phyloP scores from a whole-genome alignment of 2,888 invertebrate genomes.

The Archaeoteleia sp. region DNA sequence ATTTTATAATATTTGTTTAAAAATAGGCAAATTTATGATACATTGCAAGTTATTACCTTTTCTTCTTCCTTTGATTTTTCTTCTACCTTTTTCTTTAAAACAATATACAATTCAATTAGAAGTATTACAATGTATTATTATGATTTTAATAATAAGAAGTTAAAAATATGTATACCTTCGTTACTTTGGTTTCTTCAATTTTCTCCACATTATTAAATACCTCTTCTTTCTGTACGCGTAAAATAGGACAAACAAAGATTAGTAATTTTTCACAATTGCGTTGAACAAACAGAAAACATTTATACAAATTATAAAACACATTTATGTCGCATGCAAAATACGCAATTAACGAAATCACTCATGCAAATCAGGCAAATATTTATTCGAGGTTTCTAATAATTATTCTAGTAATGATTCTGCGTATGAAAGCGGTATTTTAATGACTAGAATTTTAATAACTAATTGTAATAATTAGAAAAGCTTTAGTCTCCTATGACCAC shows the following conservation, averaged over 20 bases:
- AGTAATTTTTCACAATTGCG: constrained; percentile 10
- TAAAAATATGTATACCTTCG: constrained; percentile 60
- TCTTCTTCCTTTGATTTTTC: constrained; percentile 77
- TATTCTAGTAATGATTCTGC: constrained; percentile 7
- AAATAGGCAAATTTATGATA: constrained; percentile 1
- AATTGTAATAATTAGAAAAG: too few species aligned
- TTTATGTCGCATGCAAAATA: constrained; percentile 1
- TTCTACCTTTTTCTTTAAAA: constrained; percentile 62
- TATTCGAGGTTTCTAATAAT: constrained; percentile 7
- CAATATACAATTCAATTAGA: constrained; percentile 2
- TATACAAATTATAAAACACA: not conserved
- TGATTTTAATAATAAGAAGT: constrained; percentile 4
- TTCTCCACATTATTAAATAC: constrained; percentile 69
- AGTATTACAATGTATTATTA: not conserved
- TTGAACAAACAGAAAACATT: constrained; percentile 1
- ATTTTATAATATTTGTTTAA: not conserved
- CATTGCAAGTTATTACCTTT: constrained; percentile 58
- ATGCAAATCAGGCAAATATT: constrained; percentile 2
- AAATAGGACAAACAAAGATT: too few species aligned
- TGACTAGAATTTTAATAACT: too few species aligned
- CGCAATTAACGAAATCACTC: constrained; percentile 10
- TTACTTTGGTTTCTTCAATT: constrained; percentile 62
- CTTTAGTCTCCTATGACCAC: constrained; percentile 41
- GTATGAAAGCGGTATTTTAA: constrained; percentile 6
- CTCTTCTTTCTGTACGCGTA: constrained; percentile 67